Evolutionary conservation across 1,140 invertebrate genomes (phyloP).

Genomic region (Aethina tumida): DNA sequence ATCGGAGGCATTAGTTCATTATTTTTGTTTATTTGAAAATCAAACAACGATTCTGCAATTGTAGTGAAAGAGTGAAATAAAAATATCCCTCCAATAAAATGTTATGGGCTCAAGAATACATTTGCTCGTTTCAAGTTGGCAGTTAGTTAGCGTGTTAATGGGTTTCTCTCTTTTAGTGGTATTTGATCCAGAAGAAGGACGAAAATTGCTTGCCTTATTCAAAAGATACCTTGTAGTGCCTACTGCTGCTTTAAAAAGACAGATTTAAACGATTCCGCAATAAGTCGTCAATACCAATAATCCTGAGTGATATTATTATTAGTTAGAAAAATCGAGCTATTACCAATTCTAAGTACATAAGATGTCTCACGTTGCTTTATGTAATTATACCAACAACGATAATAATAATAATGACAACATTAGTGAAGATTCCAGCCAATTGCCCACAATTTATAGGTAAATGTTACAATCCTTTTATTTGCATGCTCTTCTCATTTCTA

Average conservation of each 20-base stretch:
- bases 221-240: slow-evolving; percentile 19
- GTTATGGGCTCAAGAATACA: too few relatives aligned
- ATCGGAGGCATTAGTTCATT: too few relatives aligned
- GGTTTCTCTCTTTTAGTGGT: too few relatives aligned
- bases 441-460: slow-evolving; percentile 72
- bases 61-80: too few relatives aligned
- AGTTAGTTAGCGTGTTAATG: too few relatives aligned
- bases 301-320: neutral
- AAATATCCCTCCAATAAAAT: too few relatives aligned
- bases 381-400: slow-evolving; percentile 45
- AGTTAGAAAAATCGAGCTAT: neutral
- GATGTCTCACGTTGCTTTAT: slow-evolving; percentile 40
- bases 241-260: slow-evolving; percentile 13
- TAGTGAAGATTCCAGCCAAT: slow-evolving; percentile 69
- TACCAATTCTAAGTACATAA: slow-evolving; percentile 6
- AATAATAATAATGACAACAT: slow-evolving; percentile 62
- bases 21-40: too few relatives aligned
- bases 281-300: slow-evolving; percentile 11
- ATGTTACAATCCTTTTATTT: slow-evolving; percentile 16
- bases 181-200: too few relatives aligned
- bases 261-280: slow-evolving; percentile 1
- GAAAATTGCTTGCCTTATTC: slow-evolving; percentile 17
- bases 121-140: too few relatives aligned
- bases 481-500: neutral
- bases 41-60: too few relatives aligned